phyloP scores from a whole-genome alignment of 2,888 invertebrate genomes.

The Patella depressa region DNA sequence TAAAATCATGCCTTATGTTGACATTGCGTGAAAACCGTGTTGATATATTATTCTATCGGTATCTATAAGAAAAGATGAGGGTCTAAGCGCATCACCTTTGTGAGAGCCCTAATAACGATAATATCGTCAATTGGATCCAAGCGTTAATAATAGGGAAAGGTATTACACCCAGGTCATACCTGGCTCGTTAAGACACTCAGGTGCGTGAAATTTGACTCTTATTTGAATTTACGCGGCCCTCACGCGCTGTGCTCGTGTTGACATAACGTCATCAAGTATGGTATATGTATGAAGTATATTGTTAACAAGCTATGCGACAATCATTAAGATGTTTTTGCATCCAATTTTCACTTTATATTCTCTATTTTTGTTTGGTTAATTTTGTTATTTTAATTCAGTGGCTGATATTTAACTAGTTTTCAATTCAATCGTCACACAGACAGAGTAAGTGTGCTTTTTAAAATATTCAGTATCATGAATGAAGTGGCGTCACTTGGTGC shows the following conservation, averaged over 20 bases:
- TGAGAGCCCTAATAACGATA: background rate
- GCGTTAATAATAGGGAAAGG: background rate
- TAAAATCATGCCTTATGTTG: background rate
- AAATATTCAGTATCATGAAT: no score
- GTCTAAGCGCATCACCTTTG: background rate
- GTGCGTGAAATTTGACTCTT: conserved; percentile 10
- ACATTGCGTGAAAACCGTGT: background rate
- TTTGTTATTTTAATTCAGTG: background rate
- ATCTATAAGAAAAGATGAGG: background rate
- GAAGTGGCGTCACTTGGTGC: no score
- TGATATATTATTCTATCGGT: background rate
- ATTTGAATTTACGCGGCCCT: background rate
- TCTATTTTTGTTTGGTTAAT: conserved; percentile 8
- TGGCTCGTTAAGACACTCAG: background rate
- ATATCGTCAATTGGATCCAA: background rate
- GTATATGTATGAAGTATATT: background rate
- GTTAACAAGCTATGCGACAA: background rate
- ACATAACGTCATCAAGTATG: conserved; percentile 5
- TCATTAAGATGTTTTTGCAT: background rate
- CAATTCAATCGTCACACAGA: no score
- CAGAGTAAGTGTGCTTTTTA: no score
- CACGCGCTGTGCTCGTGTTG: background rate
- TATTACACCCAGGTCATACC: conserved; percentile 1
- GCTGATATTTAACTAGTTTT: background rate
- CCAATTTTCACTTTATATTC: background rate